Conservation (phyloP, 2,888 invertebrate genomes). For the Julus scandinavius region DNA sequence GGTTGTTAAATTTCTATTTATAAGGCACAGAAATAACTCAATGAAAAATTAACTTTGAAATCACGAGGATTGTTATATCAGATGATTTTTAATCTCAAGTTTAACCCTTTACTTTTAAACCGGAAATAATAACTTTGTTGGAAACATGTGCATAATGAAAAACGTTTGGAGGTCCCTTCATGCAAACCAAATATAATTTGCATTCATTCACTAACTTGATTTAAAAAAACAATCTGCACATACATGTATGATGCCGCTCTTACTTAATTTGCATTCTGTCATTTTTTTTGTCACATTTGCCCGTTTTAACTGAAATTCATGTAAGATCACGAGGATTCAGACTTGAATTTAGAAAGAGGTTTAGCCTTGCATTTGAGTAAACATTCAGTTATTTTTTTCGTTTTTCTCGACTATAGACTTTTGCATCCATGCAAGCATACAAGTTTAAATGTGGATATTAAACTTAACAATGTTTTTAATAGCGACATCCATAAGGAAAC, state of each 20-base stretch:
- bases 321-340: background rate
- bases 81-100: too few relatives aligned
- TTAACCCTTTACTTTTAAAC: too few relatives aligned
- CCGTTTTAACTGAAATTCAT: background rate
- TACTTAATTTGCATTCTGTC: background rate
- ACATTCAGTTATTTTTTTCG: background rate
- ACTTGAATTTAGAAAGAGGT: background rate
- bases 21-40: too few relatives aligned
- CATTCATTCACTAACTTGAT: too few relatives aligned
- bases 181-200: too few relatives aligned
- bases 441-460: background rate
- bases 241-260: background rate
- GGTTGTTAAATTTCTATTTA: too few relatives aligned
- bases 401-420: background rate
- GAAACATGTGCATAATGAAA: too few relatives aligned
- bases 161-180: too few relatives aligned
- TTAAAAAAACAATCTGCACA: background rate
- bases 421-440: background rate
- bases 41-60: too few relatives aligned
- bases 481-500: background rate
- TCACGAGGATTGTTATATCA: too few relatives aligned
- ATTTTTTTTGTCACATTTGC: background rate
- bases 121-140: too few relatives aligned
- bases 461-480: background rate
- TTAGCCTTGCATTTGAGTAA: background rate